Evolutionary conservation across 2,888 invertebrate species (phyloP).

Genomic region (Patella ulyssiponensis): DNA sequence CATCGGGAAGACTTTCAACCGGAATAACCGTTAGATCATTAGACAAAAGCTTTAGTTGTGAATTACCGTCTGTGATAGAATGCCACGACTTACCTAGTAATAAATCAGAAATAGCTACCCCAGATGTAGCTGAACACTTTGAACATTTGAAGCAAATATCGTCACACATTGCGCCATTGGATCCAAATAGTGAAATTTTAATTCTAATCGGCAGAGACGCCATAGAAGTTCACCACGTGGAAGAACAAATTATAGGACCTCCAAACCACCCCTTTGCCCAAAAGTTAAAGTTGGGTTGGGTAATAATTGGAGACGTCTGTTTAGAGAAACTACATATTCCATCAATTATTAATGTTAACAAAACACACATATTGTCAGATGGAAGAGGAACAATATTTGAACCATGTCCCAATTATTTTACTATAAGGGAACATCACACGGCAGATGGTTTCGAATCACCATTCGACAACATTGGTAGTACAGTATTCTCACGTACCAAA

Average conservation of each 20-base stretch:
- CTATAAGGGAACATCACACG: constrained; percentile 8
- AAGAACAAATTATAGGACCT: constrained; percentile 32
- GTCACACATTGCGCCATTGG: constrained; percentile 18
- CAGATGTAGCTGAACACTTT: constrained; percentile 16
- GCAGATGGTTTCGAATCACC: too few relatives aligned
- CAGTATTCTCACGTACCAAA: constrained; percentile 23
- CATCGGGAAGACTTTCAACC: constrained; percentile 20
- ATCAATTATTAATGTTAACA: constrained; percentile 23
- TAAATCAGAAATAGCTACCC: constrained; percentile 28
- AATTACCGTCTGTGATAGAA: constrained; percentile 23
- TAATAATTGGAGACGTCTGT: constrained; percentile 38
- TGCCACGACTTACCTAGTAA: constrained; percentile 25
- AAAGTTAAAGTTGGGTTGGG: constrained; percentile 30
- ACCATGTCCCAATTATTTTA: constrained; percentile 20
- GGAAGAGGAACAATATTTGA: constrained; percentile 16
- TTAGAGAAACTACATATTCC: constrained; percentile 31
- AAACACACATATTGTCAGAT: neutral
- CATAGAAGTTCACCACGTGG: constrained; percentile 37
- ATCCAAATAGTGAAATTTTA: constrained; percentile 22
- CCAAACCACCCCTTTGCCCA: constrained; percentile 31
- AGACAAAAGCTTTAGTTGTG: constrained; percentile 1
- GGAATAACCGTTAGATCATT: constrained; percentile 12
- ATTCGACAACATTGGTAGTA: neutral
- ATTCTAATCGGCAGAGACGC: constrained; percentile 37
- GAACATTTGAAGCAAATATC: constrained; percentile 18